Evolutionary conservation across 2,888 invertebrate genomes (phyloP).

Genomic region (Dynastes grantii): DNA sequence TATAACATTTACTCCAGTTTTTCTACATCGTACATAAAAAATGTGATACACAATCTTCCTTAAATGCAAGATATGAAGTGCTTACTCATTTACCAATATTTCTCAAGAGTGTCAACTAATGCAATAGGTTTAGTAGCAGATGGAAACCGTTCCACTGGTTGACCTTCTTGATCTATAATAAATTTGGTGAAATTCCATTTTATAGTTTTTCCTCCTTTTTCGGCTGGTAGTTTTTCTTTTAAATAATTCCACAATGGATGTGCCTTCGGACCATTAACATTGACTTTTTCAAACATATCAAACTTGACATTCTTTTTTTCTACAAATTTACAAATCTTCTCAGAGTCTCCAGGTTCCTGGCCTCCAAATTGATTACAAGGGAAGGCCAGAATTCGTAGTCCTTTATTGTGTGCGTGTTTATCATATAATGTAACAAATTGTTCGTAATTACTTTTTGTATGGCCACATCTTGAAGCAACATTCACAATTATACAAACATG

Average conservation of each 20-base stretch:
- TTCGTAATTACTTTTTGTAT: conserved; percentile 87
- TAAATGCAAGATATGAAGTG: not conserved
- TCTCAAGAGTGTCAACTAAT: conserved; percentile 64
- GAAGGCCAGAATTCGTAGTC: conserved; percentile 86
- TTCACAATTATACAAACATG: conserved; percentile 91
- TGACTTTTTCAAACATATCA: conserved; percentile 82
- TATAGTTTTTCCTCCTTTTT: conserved; percentile 77
- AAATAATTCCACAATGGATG: conserved; percentile 80
- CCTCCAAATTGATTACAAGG: conserved; percentile 91
- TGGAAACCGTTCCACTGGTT: conserved; percentile 76
- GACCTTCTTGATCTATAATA: conserved; percentile 82
- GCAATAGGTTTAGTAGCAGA: conserved; percentile 69
- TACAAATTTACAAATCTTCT: conserved; percentile 78
- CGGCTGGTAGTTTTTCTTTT: conserved; percentile 73
- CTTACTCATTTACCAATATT: conserved; percentile 66
- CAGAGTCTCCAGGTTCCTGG: conserved; percentile 79
- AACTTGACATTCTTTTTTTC: conserved; percentile 73
- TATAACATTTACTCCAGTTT: too few relatives aligned
- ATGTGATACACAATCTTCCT: too few relatives aligned
- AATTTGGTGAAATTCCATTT: conserved; percentile 96
- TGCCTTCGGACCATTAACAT: conserved; percentile 79
- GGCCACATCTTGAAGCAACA: conserved; percentile 90
- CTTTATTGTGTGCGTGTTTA: conserved; percentile 79
- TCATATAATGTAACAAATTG: conserved; percentile 85
- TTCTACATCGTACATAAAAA: too few relatives aligned